Evolutionary conservation across 1,140 invertebrate species (phyloP).

Genomic region (Scylla paramamosain): DNA sequence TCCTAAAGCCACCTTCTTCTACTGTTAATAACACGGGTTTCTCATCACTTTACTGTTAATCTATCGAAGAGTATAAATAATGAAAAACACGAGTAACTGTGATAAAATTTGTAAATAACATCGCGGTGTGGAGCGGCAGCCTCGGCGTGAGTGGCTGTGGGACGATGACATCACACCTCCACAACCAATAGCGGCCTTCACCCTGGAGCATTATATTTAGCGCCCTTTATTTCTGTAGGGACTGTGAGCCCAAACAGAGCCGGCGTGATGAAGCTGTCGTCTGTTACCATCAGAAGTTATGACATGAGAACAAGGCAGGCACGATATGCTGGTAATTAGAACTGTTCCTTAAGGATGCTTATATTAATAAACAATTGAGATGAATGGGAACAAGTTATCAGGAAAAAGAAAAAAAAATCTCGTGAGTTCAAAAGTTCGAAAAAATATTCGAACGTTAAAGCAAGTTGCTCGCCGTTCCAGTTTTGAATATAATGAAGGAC

Average conservation of each 20-base stretch:
- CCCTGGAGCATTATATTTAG: conserved; percentile 54
- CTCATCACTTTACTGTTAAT: neutral
- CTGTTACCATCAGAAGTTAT: neutral
- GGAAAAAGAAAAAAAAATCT: too few species aligned
- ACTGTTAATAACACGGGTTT: neutral
- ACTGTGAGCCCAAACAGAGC: neutral
- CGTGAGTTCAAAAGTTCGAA: too few species aligned
- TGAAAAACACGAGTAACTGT: neutral
- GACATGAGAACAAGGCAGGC: too few species aligned
- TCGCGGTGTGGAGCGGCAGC: neutral
- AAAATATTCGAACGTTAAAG: too few species aligned
- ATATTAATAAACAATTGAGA: too few species aligned
- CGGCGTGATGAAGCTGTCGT: neutral
- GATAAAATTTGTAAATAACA: neutral
- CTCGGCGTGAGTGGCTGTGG: conserved; percentile 1
- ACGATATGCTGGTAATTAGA: too few species aligned
- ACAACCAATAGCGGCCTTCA: conserved; percentile 42
- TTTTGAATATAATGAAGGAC: too few species aligned
- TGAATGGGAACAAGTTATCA: too few species aligned
- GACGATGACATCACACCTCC: neutral
- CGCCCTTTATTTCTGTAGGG: conserved; percentile 45
- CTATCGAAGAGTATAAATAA: neutral
- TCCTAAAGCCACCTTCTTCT: neutral
- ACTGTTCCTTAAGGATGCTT: too few species aligned
- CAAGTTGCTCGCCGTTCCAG: too few species aligned